A percentile compares a stretch with the other conserved stretches of the same genome.
Conservation (phyloP, 2,888 invertebrate genomes). For the Caenorhabditis parvicauda region DNA sequence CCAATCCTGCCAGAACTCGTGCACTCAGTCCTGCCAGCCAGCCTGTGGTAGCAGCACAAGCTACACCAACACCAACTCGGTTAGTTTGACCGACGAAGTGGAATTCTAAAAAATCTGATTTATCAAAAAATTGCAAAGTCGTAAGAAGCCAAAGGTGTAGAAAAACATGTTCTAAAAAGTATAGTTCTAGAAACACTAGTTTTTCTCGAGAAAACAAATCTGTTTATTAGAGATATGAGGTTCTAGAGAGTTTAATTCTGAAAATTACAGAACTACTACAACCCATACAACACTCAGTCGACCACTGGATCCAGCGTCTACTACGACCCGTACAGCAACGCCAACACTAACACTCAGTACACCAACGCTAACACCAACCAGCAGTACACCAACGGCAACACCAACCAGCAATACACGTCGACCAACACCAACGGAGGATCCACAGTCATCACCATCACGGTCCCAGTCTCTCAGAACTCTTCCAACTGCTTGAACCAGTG, state of each 20-base stretch:
- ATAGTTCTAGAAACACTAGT: too few species aligned
- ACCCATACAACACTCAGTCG: conserved; percentile 9
- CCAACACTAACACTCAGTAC: conserved; percentile 4
- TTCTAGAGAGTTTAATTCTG: too few species aligned
- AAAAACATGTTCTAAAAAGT: neutral
- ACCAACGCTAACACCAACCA: conserved; percentile 3
- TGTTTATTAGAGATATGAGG: too few species aligned
- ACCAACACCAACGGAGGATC: neutral
- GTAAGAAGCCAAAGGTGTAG: neutral
- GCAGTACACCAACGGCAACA: neutral
- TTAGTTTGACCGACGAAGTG: neutral
- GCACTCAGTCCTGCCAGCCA: conserved; percentile 27
- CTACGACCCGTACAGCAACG: conserved; percentile 9
- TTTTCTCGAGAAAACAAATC: neutral
- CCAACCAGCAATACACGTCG: neutral
- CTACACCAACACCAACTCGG: conserved; percentile 6
- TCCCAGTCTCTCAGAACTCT: conserved; percentile 36
- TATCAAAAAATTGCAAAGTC: conserved; percentile 1
- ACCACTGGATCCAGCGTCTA: conserved; percentile 12
- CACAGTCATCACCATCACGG: conserved; percentile 30
- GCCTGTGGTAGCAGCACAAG: conserved; percentile 12
- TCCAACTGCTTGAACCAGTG: conserved; percentile 44
- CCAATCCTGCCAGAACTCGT: conserved; percentile 14
- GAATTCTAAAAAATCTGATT: conserved; percentile 15
- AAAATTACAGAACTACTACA: too few species aligned